phyloP scores from a whole-genome alignment of 2,113 vertebrate genomes.

The Orientallactaga bullata region DNA sequence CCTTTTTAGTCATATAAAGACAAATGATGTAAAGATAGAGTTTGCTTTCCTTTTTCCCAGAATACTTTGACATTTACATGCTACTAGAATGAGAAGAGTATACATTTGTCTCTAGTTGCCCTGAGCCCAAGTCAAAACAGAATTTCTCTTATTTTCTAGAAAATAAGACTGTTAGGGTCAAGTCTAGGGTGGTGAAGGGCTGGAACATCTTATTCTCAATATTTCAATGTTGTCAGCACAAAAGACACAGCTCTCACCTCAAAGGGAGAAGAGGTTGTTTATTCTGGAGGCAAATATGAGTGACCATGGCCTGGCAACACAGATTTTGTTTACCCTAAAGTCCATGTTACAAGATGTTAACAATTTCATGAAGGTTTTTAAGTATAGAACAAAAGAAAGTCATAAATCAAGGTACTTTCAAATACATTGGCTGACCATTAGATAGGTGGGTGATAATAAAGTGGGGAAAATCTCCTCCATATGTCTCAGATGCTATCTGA shows the following conservation, averaged over 20 bases:
- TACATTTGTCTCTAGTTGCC: neutral
- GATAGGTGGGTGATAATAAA: too few relatives aligned
- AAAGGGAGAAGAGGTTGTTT: too few relatives aligned
- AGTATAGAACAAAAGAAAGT: too few relatives aligned
- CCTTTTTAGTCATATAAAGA: neutral
- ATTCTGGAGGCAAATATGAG: too few relatives aligned
- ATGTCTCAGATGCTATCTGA: too few relatives aligned
- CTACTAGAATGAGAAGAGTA: neutral
- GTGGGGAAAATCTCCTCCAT: too few relatives aligned
- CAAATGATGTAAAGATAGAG: neutral
- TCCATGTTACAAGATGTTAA: too few relatives aligned
- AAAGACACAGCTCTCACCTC: neutral
- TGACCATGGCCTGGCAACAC: too few relatives aligned
- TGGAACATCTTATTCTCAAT: neutral
- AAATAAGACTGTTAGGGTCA: neutral
- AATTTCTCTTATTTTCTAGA: neutral
- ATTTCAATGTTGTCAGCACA: neutral
- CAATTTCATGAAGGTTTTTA: too few relatives aligned
- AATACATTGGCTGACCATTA: too few relatives aligned
- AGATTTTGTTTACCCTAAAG: too few relatives aligned
- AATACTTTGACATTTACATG: neutral
- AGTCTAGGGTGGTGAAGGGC: neutral
- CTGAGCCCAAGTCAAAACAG: neutral
- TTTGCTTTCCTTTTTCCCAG: neutral
- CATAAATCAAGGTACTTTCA: too few relatives aligned